Evolutionary conservation across 2,888 invertebrate species (phyloP).

Genomic region (Helleia helle): DNA sequence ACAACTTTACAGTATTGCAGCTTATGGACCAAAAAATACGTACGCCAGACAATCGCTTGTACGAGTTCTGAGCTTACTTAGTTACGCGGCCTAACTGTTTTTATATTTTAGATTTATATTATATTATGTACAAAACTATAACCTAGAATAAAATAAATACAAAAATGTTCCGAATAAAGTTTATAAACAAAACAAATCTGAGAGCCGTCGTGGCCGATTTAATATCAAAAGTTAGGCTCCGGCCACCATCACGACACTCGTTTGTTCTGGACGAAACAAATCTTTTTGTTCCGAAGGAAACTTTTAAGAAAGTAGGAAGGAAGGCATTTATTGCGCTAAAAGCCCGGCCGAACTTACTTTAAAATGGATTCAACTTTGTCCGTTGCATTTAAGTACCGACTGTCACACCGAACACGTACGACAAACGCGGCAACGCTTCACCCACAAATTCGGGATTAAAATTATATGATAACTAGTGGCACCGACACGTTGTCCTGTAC

Average conservation of each 20-base stretch:
- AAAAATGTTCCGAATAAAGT: not conserved
- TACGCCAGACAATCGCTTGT: too few species aligned
- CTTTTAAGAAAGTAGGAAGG: slow-evolving; percentile 70
- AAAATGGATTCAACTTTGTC: slow-evolving; percentile 72
- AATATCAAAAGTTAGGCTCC: slow-evolving; percentile 25
- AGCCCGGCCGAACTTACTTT: slow-evolving; percentile 67
- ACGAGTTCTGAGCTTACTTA: too few species aligned
- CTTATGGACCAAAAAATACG: too few species aligned
- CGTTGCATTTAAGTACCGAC: slow-evolving; percentile 54
- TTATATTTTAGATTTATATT: too few species aligned
- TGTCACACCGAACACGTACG: slow-evolving; percentile 42
- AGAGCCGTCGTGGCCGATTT: slow-evolving; percentile 17
- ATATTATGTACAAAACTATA: too few species aligned
- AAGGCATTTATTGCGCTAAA: slow-evolving; percentile 73
- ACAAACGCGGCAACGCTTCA: too few species aligned
- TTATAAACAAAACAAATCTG: slow-evolving; percentile 13
- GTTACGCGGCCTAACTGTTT: too few species aligned
- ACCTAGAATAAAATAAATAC: too few species aligned
- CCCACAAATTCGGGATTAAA: too few species aligned
- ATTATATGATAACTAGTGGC: too few species aligned
- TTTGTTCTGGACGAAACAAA: slow-evolving; percentile 59
- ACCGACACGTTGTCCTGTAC: too few species aligned
- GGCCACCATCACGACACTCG: slow-evolving; percentile 31
- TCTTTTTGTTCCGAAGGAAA: slow-evolving; percentile 69
- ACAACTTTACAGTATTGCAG: too few species aligned